phyloP scores from a whole-genome alignment of 2,888 invertebrate species.

The Lamproptera curius region DNA sequence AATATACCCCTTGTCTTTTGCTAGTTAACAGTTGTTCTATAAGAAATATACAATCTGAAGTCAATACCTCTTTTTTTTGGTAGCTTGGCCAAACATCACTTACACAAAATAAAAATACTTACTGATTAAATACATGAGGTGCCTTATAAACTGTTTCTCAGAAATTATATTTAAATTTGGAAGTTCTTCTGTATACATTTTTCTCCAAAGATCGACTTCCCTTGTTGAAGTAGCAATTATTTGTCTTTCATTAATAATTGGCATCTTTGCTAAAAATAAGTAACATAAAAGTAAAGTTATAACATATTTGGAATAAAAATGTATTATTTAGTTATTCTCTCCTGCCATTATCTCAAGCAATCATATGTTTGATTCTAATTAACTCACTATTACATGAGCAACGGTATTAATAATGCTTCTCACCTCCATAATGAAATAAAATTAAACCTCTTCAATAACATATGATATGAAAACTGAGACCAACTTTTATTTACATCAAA shows the following conservation, averaged over 20 bases:
- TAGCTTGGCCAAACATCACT: no score
- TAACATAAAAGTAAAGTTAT: not conserved
- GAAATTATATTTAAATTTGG: slow-evolving; percentile 47
- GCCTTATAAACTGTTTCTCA: slow-evolving; percentile 65
- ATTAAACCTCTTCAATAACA: no score
- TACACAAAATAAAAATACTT: slow-evolving; percentile 38
- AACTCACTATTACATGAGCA: not conserved
- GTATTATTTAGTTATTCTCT: no score
- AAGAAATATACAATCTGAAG: no score
- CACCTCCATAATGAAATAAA: no score
- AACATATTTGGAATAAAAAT: no score
- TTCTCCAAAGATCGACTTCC: slow-evolving; percentile 58
- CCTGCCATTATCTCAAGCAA: no score
- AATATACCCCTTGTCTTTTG: no score
- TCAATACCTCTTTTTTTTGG: no score
- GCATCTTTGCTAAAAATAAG: slow-evolving; percentile 57
- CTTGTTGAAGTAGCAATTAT: slow-evolving; percentile 57
- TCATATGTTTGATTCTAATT: not conserved
- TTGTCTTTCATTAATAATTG: slow-evolving; percentile 52
- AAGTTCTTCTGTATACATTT: slow-evolving; percentile 41
- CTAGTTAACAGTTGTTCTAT: no score
- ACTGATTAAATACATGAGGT: slow-evolving; percentile 71
- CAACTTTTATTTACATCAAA: no score
- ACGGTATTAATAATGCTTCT: not conserved
- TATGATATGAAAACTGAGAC: no score